These are phyloP conservation scores for Sebastes aleutianus DNA, from an alignment of 2,797 vertebrate species.

Conservation along the genomic window DNA sequence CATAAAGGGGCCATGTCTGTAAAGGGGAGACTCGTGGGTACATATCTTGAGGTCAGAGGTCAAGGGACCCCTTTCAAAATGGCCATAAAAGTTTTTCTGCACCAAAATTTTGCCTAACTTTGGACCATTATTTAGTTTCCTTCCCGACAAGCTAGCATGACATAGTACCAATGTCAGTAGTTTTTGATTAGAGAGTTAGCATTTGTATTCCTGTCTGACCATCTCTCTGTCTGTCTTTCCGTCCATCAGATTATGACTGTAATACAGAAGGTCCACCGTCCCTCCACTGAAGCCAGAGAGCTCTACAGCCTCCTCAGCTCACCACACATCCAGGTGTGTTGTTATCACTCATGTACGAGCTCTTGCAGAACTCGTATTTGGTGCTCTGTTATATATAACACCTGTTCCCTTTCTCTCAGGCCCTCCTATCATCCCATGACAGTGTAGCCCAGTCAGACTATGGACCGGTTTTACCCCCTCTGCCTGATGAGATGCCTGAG, in stretches of 20 bases:
- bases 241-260: constrained; percentile 75
- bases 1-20: too few relatives aligned
- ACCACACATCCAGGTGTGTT: constrained; percentile 86
- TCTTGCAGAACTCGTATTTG: not conserved
- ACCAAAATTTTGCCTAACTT: too few relatives aligned
- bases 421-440: constrained; percentile 89
- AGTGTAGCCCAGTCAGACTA: constrained; percentile 89
- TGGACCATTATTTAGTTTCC: too few relatives aligned
- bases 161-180: too few relatives aligned
- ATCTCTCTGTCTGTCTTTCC: not conserved
- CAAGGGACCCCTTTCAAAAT: too few relatives aligned
- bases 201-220: not conserved
- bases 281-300: constrained; percentile 83
- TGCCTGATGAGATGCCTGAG: constrained; percentile 87
- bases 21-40: too few relatives aligned
- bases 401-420: constrained; percentile 70
- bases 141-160: too few relatives aligned
- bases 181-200: too few relatives aligned
- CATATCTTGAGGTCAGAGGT: too few relatives aligned
- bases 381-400: not conserved
- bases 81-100: too few relatives aligned
- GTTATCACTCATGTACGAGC: not conserved
- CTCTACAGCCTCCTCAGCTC: constrained; percentile 82
- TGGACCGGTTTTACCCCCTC: constrained; percentile 85
- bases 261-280: constrained; percentile 67